Base-by-base conservation (phyloP, 2,888 invertebrate species). In the Drosophila pseudotakahashii region DNA sequence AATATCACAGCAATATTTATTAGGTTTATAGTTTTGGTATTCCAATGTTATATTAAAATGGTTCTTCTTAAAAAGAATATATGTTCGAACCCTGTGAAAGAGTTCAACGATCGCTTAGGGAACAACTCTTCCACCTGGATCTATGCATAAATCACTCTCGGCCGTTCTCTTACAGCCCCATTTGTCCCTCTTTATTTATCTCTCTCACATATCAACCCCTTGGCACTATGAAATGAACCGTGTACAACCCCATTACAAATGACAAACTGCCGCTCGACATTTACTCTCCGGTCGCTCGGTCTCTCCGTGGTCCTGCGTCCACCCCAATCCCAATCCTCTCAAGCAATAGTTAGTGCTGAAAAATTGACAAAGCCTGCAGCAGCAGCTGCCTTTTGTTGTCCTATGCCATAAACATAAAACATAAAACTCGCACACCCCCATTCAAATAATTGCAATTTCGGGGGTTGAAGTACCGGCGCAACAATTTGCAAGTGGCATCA, bases 171-270 rank as follows among this genome's bases (percentile, higher is more conserved):
- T 30, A n/a, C 16, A 34, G 44, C 23, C 30, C 41, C 57, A 42
- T 48, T 50, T 32, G 47, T 36, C 61, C 61, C 37, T 14, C 53
- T 67, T 55, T 42, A 48, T 42, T 68, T 67, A 69, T 67, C 58
- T 58, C 58, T 48, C 55, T 47, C 50, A 44, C 47, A 58, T 32
- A 67, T 67, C 67, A 68, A 67, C 67, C 67, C 67, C 59, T 39
- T 58, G 70, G 34, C 36, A 42, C 42, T 37, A 55, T 19, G 26
- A 55, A 67, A 67, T 64, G 50, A 23, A 64, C 23, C 32, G 45
- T 19, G 32, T 39, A 53, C 76, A 52, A 79, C 81, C 79, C 79
- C 70, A 68, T 59, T 69, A 59, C 62, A 76, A 74, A 74, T 64
- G 71, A 67, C 48, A 57, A 69, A 58, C 67, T 32, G 59, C 70